Evolutionary conservation across 2,113 vertebrate genomes (phyloP).

Genomic region (Recurvirostra avosetta): DNA sequence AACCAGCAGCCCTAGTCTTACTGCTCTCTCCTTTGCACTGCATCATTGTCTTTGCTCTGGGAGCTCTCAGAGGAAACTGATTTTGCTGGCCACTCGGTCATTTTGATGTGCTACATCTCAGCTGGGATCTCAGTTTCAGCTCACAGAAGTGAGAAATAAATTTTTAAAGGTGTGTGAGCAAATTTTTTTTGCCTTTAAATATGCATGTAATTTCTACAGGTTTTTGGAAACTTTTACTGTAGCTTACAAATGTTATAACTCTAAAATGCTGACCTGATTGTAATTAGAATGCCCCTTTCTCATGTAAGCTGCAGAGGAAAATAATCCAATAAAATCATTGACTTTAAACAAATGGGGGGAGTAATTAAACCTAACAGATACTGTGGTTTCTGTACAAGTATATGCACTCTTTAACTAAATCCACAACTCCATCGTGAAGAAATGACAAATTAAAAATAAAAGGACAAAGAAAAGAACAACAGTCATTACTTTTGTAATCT

Average conservation of each 20-base stretch:
- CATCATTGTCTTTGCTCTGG: neutral
- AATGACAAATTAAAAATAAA: slow-evolving; percentile 18
- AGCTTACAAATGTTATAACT: neutral
- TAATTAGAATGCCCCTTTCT: neutral
- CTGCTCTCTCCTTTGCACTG: neutral
- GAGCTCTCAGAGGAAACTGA: neutral
- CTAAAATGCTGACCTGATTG: neutral
- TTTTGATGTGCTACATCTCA: neutral
- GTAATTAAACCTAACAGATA: neutral
- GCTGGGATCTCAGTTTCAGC: neutral
- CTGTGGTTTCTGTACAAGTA: neutral
- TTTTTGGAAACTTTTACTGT: neutral
- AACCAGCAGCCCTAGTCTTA: neutral
- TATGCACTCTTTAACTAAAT: neutral
- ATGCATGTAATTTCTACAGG: neutral
- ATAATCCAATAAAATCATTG: neutral
- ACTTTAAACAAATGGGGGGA: neutral
- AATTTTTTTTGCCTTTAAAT: neutral
- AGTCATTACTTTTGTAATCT: slow-evolving; percentile 15
- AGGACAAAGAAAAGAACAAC: neutral
- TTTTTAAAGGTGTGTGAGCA: neutral
- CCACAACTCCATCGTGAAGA: neutral
- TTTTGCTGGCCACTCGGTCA: neutral
- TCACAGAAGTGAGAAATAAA: neutral
- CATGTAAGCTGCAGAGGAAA: neutral